phyloP scores from a whole-genome alignment of 2,888 invertebrate genomes.

The Rhagium mordax region DNA sequence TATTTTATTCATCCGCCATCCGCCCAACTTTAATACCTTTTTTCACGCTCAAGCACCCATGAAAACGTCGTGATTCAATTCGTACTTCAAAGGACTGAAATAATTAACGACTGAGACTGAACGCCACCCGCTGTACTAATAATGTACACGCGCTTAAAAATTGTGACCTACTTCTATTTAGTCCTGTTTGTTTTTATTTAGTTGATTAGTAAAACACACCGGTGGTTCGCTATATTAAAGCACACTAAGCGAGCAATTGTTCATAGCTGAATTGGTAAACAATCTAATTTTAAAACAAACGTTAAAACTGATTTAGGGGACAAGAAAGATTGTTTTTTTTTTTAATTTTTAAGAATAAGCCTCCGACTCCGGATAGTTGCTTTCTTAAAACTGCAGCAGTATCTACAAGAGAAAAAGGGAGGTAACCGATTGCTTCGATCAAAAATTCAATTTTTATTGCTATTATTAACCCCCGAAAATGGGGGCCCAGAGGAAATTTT shows the following conservation, averaged over 20 bases:
- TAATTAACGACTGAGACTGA: constrained; percentile 1
- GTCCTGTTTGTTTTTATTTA: constrained; percentile 4
- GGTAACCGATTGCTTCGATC: too few species aligned
- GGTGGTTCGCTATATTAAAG: neutral
- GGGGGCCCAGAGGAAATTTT: too few species aligned
- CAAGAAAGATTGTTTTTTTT: too few species aligned
- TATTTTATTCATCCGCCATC: too few species aligned
- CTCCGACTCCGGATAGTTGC: too few species aligned
- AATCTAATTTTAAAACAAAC: neutral
- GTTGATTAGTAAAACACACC: neutral
- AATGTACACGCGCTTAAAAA: constrained; percentile 4
- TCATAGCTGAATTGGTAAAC: neutral
- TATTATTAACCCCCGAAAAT: too few species aligned
- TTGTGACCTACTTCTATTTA: constrained; percentile 20
- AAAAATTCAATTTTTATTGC: too few species aligned
- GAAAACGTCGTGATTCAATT: constrained; percentile 17
- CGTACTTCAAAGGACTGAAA: constrained; percentile 20
- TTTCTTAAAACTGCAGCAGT: too few species aligned
- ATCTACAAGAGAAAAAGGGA: too few species aligned
- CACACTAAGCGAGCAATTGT: neutral
- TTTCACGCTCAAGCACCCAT: constrained; percentile 17
- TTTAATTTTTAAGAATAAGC: too few species aligned
- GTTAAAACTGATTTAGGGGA: neutral
- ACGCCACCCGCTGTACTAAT: neutral
- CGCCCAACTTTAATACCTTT: neutral